Conservation (phyloP, 2,113 vertebrate genomes). For the Sphaerodactylus townsendi region DNA sequence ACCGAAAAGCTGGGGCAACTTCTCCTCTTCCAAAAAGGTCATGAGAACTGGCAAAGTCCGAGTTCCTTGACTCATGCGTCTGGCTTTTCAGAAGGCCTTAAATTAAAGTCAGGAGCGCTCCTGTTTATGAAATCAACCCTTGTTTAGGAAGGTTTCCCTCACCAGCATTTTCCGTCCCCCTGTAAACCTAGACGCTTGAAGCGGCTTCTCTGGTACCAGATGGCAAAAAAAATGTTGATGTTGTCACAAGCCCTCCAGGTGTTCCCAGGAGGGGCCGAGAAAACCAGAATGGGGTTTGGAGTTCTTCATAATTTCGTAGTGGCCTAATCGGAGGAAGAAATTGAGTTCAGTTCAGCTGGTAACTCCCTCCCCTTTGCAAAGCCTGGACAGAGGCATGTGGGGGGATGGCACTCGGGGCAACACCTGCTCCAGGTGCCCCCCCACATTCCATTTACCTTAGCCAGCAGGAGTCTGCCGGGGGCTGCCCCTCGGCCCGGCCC, state of each 20-base stretch:
- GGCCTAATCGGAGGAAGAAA: conserved; percentile 34
- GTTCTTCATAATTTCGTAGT: conserved; percentile 38
- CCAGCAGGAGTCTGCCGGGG: too few species aligned
- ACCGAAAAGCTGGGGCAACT: not conserved
- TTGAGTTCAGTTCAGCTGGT: conserved; percentile 32
- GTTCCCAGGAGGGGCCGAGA: conserved; percentile 51
- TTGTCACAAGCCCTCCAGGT: conserved; percentile 34
- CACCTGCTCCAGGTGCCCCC: too few species aligned
- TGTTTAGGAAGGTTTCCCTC: not conserved
- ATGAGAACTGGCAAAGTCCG: not conserved
- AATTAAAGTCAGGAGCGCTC: not conserved
- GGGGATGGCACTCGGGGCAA: too few species aligned
- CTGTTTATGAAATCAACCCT: not conserved
- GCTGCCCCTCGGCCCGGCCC: too few species aligned
- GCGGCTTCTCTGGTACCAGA: conserved; percentile 49
- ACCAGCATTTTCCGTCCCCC: not conserved
- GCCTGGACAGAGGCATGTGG: too few species aligned
- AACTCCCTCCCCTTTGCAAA: too few species aligned
- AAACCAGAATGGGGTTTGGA: conserved; percentile 45
- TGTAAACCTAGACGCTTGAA: conserved; percentile 59
- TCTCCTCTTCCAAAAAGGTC: not conserved
- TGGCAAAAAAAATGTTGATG: conserved; percentile 39
- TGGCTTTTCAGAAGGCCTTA: not conserved
- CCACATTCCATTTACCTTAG: too few species aligned
- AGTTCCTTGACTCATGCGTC: not conserved